Evolutionary conservation across 2,797 vertebrate genomes (phyloP).

Genomic region (Pangasius djambal): DNA sequence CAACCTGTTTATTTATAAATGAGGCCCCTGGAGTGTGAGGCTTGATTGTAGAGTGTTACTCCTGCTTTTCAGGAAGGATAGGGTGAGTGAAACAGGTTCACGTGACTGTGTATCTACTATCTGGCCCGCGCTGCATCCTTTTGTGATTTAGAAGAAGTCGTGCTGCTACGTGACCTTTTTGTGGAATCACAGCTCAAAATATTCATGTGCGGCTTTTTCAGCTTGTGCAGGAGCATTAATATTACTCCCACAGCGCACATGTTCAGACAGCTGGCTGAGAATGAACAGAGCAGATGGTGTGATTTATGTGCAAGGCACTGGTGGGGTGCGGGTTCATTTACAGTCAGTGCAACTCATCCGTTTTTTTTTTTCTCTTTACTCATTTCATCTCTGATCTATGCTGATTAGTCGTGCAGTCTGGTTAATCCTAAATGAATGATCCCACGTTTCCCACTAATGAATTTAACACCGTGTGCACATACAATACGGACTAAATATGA

Average conservation of each 20-base stretch:
- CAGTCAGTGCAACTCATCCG: constrained; percentile 5
- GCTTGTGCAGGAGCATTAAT: constrained; percentile 52
- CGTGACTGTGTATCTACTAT: not conserved
- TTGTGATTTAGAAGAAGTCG: constrained; percentile 4
- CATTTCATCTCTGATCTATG: not conserved
- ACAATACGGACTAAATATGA: not conserved
- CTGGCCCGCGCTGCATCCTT: not conserved
- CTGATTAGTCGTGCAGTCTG: constrained; percentile 1
- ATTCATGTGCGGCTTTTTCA: constrained; percentile 69
- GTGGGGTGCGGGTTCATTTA: constrained; percentile 12
- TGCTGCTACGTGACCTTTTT: constrained; percentile 34
- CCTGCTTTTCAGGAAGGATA: not conserved
- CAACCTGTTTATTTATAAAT: constrained; percentile 12
- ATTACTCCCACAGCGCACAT: constrained; percentile 52
- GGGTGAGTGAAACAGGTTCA: not conserved
- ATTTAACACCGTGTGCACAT: not conserved
- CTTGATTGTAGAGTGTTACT: not conserved
- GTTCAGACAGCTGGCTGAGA: constrained; percentile 60
- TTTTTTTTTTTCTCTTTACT: constrained; percentile 6
- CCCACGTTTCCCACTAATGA: not conserved
- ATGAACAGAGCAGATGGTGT: constrained; percentile 67
- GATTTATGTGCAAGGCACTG: constrained; percentile 25
- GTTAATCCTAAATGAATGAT: not conserved
- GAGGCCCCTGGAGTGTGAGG: not conserved
- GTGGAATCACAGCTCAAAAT: constrained; percentile 70